Percentiles rank a stretch among this genome's conserved stretches.
phyloP scores from a whole-genome alignment of 2,113 vertebrate species.

The Carlito syrichta region DNA sequence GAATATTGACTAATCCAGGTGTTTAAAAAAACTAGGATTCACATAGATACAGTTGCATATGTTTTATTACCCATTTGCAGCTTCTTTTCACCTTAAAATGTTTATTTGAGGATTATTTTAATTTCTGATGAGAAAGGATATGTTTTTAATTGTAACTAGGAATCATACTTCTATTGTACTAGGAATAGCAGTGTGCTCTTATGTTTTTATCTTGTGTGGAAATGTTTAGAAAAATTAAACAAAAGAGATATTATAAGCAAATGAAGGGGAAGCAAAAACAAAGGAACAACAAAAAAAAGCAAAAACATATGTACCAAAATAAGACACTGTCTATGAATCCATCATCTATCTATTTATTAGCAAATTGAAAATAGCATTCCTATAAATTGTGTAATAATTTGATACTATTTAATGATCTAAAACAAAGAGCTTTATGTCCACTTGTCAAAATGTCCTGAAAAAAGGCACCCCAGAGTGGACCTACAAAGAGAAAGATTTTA shows the following conservation, averaged over 20 bases:
- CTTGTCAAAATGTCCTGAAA: neutral
- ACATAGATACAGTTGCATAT: neutral
- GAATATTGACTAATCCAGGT: neutral
- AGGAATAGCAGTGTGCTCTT: neutral
- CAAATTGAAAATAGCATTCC: neutral
- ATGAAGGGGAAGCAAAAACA: neutral
- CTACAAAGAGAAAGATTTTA: neutral
- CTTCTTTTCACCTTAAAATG: neutral
- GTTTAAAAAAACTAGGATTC: neutral
- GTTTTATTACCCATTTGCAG: neutral
- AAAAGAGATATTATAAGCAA: neutral
- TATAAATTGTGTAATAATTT: neutral
- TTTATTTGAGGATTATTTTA: neutral
- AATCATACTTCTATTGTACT: fast-evolving
- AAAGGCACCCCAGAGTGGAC: neutral
- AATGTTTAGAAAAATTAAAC: neutral
- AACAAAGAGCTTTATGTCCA: neutral
- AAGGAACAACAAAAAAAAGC: neutral
- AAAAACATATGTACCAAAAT: neutral
- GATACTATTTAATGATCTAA: neutral
- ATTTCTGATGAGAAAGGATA: neutral
- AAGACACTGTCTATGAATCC: neutral
- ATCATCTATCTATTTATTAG: neutral
- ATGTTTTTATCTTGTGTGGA: neutral
- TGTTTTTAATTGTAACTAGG: too few species aligned